phyloP scores from a whole-genome alignment of 2,113 vertebrate species.

The Uropsilus gracilis region DNA sequence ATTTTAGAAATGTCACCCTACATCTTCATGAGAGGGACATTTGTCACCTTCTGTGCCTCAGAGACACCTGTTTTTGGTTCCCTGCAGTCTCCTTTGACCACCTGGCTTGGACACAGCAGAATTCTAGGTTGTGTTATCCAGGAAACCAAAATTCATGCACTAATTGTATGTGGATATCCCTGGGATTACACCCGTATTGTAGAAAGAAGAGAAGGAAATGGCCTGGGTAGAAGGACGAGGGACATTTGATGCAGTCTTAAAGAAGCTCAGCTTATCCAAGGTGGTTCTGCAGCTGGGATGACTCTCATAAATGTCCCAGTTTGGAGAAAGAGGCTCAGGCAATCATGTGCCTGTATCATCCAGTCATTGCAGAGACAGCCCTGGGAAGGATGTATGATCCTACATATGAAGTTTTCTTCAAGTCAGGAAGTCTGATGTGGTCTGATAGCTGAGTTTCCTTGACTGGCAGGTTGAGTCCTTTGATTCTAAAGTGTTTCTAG shows the following conservation, averaged over 20 bases:
- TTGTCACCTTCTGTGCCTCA: not conserved
- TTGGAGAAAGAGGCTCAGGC: not conserved
- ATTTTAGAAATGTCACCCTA: not conserved
- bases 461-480: not conserved
- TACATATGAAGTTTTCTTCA: not conserved
- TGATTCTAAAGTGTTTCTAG: not conserved
- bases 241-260: not conserved
- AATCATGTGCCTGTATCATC: too few relatives aligned
- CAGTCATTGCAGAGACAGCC: not conserved
- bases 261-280: not conserved
- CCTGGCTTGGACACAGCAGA: not conserved
- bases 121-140: not conserved
- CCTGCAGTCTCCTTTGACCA: not conserved
- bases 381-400: not conserved
- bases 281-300: not conserved
- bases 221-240: not conserved
- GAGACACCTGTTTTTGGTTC: not conserved
- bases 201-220: not conserved
- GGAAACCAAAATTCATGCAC: not conserved
- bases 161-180: not conserved
- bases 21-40: not conserved
- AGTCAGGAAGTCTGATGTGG: not conserved
- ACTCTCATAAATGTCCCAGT: not conserved
- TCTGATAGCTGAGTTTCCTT: not conserved
- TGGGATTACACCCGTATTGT: accelerated